Evolutionary conservation across 2,113 vertebrate species (phyloP), one percentile per base, ranked within the genome.

Genomic region (Ploceus nigricollis): DNA sequence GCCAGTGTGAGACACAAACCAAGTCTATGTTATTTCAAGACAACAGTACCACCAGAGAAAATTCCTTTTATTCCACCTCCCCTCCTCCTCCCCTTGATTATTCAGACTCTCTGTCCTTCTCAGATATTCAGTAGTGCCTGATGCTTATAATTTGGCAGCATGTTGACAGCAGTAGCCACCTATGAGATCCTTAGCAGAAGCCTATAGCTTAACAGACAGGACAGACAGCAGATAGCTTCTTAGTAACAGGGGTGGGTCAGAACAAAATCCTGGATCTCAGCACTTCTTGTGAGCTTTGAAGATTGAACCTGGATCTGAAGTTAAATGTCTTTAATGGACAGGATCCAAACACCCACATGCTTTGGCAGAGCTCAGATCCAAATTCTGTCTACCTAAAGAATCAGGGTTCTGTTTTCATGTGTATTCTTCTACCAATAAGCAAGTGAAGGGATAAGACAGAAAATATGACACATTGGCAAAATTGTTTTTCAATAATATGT

Each of bases 401-500:
- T 87, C 60, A 71, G 89, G 72, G 88, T 95, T 96, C 82, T 96
- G 88, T 95, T 95, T 95, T 82, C 76, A 31, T 31, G 69, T 87
- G 85, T 73, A 76, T 93, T 73, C 68, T 68, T 85, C 51, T 91
- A 69, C 78, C 81, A 82, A 69, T 72, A 66, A 89, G 73, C 30
- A 61, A 87, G 45, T 72, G 61, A 96, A 92, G 18, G 79, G 45
- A 70, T 84, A 92, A 92, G 86, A 90, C 87, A 94, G 82, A 96
- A 95, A 97, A 89, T 91, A 93, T 93, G 91, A 95, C 91, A 95
- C 96, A 96, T 92, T 92, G 87, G 83, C 61, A 94, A 94, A 94
- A 95, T 93, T 93, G 87, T 96, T 97, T 96, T 96, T 95, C 91
- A 96, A 50, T 95, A 79, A 61, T 86, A 42, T 91, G 81, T 97